These are phyloP conservation scores for Suillia variegata DNA, from an alignment of 2,888 invertebrate genomes.

Conservation along the genomic window DNA sequence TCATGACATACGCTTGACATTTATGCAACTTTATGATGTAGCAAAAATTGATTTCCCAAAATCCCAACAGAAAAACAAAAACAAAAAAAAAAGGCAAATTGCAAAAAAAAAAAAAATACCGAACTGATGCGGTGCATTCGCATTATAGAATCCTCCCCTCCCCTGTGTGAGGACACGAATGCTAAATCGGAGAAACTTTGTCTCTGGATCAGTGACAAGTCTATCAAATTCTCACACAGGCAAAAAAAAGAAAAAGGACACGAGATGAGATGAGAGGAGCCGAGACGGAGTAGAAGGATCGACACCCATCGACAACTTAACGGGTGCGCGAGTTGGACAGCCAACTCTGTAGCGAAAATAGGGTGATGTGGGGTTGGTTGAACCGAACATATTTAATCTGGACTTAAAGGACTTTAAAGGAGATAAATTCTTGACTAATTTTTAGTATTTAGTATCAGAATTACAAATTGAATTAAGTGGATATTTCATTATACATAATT, in stretches of 20 bases:
- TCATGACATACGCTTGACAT: constrained; percentile 49
- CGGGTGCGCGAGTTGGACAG: constrained; percentile 22
- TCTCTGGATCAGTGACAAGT: constrained; percentile 41
- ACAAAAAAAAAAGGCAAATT: neutral
- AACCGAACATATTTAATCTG: too few relatives aligned
- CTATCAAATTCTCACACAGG: constrained; percentile 51
- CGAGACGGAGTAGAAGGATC: constrained; percentile 34
- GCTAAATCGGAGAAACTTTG: neutral
- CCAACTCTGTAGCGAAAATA: too few relatives aligned
- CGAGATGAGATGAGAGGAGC: neutral
- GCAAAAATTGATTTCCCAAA: neutral
- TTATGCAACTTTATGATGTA: constrained; percentile 46
- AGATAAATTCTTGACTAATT: too few relatives aligned
- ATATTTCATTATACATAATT: too few relatives aligned
- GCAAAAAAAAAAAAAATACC: too few relatives aligned
- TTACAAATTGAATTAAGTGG: too few relatives aligned
- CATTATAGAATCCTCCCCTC: too few relatives aligned
- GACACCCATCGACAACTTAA: constrained; percentile 15
- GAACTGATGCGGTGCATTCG: neutral
- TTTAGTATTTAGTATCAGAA: too few relatives aligned
- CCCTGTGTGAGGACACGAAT: neutral
- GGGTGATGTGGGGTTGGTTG: too few relatives aligned
- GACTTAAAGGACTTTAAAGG: too few relatives aligned
- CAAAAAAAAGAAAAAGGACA: constrained; percentile 28
- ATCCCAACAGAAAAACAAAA: constrained; percentile 19